phyloP scores from a whole-genome alignment of 2,797 vertebrate genomes.

The Sebastes glaucus region DNA sequence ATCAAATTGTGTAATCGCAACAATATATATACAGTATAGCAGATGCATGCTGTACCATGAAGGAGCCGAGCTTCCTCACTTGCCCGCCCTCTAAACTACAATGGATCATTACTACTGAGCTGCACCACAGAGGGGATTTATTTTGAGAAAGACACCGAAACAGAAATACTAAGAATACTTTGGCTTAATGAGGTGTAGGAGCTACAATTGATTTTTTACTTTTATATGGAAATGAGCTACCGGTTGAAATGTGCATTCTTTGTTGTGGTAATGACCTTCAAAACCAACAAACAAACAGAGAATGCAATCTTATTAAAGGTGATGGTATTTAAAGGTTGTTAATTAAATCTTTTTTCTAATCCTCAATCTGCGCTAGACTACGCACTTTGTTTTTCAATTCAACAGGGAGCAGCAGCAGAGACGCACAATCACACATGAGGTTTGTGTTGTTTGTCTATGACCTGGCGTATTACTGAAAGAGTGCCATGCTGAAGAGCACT shows the following conservation, averaged over 20 bases:
- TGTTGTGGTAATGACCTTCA: constrained; percentile 75
- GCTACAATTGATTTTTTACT: constrained; percentile 59
- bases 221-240: constrained; percentile 79
- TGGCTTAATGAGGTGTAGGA: constrained; percentile 70
- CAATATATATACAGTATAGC: neutral
- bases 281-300: constrained; percentile 55
- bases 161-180: constrained; percentile 49
- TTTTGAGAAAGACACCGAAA: constrained; percentile 38
- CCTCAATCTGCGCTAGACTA: neutral
- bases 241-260: constrained; percentile 59
- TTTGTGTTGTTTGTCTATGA: neutral
- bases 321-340: constrained; percentile 50
- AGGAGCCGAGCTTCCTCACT: neutral
- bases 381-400: neutral
- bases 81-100: neutral
- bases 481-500: neutral
- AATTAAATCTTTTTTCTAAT: constrained; percentile 42
- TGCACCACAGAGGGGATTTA: constrained; percentile 42
- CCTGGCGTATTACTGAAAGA: neutral
- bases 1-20: constrained; percentile 2
- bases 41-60: neutral
- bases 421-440: neutral
- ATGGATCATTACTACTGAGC: constrained; percentile 42
- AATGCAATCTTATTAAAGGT: constrained; percentile 46
- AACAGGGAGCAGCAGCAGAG: constrained; percentile 22